Evolutionary conservation across 64 coral and sea anemone species (phyloP).

Genomic region (Pocillopora verrucosa): DNA sequence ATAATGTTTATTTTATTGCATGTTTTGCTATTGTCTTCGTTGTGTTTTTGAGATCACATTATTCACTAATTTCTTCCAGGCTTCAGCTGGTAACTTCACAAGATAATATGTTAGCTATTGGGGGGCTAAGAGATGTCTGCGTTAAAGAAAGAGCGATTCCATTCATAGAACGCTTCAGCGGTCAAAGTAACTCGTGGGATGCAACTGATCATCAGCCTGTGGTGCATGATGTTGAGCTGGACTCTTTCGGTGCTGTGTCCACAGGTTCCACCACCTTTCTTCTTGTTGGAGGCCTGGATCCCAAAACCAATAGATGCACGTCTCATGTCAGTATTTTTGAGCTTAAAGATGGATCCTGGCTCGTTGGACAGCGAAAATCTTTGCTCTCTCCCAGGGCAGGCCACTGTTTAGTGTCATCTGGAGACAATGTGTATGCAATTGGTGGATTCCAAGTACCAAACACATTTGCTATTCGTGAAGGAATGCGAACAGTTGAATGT

Average conservation of each 20-base stretch:
- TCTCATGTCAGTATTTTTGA: constrained; percentile 15
- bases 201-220: constrained; percentile 3
- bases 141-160: constrained; percentile 13
- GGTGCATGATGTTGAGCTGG: constrained; percentile 29
- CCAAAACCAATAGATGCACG: not conserved
- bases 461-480: not conserved
- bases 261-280: constrained; percentile 9
- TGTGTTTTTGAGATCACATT: not conserved
- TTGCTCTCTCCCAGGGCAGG: constrained; percentile 13
- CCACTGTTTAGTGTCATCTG: constrained; percentile 27
- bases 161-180: constrained; percentile 36
- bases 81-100: constrained; percentile 2
- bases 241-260: constrained; percentile 25
- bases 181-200: constrained; percentile 39
- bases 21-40: no score
- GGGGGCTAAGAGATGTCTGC: constrained; percentile 55
- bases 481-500: constrained; percentile 12
- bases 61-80: not conserved
- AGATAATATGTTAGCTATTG: constrained; percentile 12
- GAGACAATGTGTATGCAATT: constrained; percentile 34
- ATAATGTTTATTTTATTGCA: no score
- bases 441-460: constrained; percentile 37
- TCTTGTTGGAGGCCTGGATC: constrained; percentile 12
- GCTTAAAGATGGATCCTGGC: not conserved
- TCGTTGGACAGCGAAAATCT: not conserved